Percentiles rank a stretch among this genome's conserved stretches.
Conservation (phyloP, 2,113 vertebrate species). For the Pagrus major region DNA sequence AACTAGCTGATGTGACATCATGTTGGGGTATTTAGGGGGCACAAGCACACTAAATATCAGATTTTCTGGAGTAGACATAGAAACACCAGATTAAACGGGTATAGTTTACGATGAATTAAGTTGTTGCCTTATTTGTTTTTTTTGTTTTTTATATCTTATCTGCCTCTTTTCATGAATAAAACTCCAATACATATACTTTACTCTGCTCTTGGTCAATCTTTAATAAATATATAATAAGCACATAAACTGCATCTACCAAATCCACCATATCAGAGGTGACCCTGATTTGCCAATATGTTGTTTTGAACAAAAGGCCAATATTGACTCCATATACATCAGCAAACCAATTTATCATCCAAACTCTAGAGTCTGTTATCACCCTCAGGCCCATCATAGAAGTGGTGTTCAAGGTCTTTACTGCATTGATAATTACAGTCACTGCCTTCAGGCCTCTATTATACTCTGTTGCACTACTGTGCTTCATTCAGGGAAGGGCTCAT, state of each 20-base stretch:
- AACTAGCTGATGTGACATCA: background rate
- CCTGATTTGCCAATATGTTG: background rate
- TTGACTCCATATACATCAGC: background rate
- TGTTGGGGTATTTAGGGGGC: background rate
- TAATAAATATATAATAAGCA: background rate
- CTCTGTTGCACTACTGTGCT: background rate
- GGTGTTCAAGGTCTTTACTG: background rate
- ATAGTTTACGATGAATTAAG: background rate
- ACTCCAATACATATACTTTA: background rate
- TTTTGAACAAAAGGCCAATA: background rate
- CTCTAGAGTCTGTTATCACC: background rate
- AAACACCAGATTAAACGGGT: background rate
- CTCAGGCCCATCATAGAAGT: background rate
- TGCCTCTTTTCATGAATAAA: background rate
- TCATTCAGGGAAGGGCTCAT: background rate
- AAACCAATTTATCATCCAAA: background rate
- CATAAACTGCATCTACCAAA: background rate
- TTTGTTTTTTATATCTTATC: background rate
- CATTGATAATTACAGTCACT: constrained; percentile 6
- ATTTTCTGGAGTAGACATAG: background rate
- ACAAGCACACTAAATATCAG: background rate
- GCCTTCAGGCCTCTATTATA: background rate
- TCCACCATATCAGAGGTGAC: background rate
- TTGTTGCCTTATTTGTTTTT: background rate
- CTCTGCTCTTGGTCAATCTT: background rate